These are phyloP conservation scores for Antitype chi DNA, from an alignment of 2,888 invertebrate genomes.

Conservation along the genomic window DNA sequence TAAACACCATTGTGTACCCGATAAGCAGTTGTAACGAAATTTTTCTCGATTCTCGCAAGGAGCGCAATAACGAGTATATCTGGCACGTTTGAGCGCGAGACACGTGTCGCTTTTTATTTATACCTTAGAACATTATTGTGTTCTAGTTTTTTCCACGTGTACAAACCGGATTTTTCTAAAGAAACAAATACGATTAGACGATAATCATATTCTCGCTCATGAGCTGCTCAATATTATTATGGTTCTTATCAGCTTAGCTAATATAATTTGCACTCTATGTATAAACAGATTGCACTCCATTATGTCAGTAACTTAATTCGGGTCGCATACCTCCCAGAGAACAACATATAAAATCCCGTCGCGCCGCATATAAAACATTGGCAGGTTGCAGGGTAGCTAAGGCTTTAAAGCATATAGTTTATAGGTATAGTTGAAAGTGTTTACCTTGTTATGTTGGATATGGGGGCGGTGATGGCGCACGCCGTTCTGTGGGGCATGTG, in stretches of 20 bases:
- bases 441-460: conserved; percentile 84
- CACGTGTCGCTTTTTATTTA: conserved; percentile 75
- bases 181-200: background rate
- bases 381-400: conserved; percentile 46
- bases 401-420: conserved; percentile 39
- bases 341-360: conserved; percentile 37
- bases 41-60: conserved; percentile 66
- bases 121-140: conserved; percentile 56
- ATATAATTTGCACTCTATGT: conserved; percentile 16
- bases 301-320: conserved; percentile 36
- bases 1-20: conserved; percentile 71
- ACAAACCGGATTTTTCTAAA: background rate
- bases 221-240: background rate
- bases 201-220: conserved; percentile 1
- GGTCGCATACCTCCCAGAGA: conserved; percentile 38
- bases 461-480: conserved; percentile 85
- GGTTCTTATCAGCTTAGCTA: conserved; percentile 14
- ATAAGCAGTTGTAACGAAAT: conserved; percentile 67
- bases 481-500: conserved; percentile 89
- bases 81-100: conserved; percentile 66
- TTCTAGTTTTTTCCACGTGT: conserved; percentile 25
- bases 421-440: conserved; percentile 36
- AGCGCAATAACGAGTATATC: conserved; percentile 59
- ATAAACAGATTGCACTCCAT: conserved; percentile 37
- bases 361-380: conserved; percentile 49